Base-by-base conservation (phyloP, 2,113 vertebrate genomes). In the Limanda limanda region DNA sequence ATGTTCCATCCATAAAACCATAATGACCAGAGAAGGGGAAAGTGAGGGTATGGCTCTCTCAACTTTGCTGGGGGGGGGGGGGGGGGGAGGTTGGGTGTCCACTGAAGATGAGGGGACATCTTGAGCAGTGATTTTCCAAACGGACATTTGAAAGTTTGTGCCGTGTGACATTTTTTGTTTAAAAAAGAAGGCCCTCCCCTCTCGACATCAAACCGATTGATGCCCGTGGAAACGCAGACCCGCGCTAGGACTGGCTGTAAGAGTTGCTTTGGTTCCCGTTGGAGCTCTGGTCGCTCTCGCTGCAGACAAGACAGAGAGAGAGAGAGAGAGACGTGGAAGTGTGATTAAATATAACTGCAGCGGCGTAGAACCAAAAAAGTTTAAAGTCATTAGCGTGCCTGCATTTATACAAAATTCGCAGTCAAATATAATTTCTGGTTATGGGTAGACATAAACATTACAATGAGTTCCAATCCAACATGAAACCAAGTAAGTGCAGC, bases 241-340 rank as follows among this genome's bases (percentile, higher is more conserved):
- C 18, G 13, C 10, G 70, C 81, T 97, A 99, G 82, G 98, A 98
- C 84, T 98, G 98, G 93, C 95, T 98, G 90, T 99, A 99, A 83
- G 96, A 97, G 94, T 96, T 98, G 93, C 97, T 97, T 92, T 99
- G 98, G 95, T 95, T 99, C 89, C 98, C 97, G 73, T 98, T 99
- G 94, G 98, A 96, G 95, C 97, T 97, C 95, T 99, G 98, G 89
- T 99, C 98, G 79, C 96, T 96, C 92, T 99, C 98, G 92, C 98
- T 99, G 94, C 84, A 75, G 79, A 83, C 21, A 78, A 83, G 42
- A 71, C 13, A 78, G 10, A 56, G 25, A 57, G 2, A 60, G 55
- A 72, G 3, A 25, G 25, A 57, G 2, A 60, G 55, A 72, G 3
- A 25, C 6, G 7, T 47, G 21, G 21, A 17, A 24, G 25, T 55